Conservation (phyloP, 2,113 vertebrate genomes). For the Tyrannus savana region DNA sequence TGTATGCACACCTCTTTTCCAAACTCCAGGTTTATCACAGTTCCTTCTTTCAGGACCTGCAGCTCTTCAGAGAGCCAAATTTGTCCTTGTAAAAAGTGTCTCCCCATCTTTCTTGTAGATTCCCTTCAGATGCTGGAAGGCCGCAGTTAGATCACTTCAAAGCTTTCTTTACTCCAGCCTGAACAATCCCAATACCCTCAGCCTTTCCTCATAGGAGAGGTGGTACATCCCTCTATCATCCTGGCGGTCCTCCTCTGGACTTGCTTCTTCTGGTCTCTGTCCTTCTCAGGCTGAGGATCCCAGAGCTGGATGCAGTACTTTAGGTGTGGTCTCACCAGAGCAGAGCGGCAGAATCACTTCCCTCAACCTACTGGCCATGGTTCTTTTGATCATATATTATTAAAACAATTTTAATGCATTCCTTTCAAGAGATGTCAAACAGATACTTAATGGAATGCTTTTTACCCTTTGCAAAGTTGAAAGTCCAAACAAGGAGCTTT, state of each 20-base stretch:
- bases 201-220: fast-evolving
- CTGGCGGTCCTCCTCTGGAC: background rate
- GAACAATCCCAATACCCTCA: background rate
- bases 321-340: background rate
- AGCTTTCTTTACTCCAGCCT: background rate
- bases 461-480: background rate
- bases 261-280: too few species aligned
- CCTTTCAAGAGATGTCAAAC: background rate
- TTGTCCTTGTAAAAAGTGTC: background rate
- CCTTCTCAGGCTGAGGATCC: background rate
- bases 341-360: background rate
- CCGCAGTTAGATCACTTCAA: background rate
- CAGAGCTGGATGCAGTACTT: too few species aligned
- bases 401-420: background rate
- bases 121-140: background rate
- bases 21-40: background rate
- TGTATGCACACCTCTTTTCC: background rate
- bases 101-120: background rate
- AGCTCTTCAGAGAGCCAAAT: background rate
- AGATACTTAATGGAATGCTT: background rate
- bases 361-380: background rate
- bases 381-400: background rate
- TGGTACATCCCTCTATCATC: background rate
- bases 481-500: background rate
- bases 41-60: background rate